Evolutionary conservation across 2,888 invertebrate species (phyloP), one percentile per base, ranked within the genome.

Genomic region (Rugalucina vietnamica): DNA sequence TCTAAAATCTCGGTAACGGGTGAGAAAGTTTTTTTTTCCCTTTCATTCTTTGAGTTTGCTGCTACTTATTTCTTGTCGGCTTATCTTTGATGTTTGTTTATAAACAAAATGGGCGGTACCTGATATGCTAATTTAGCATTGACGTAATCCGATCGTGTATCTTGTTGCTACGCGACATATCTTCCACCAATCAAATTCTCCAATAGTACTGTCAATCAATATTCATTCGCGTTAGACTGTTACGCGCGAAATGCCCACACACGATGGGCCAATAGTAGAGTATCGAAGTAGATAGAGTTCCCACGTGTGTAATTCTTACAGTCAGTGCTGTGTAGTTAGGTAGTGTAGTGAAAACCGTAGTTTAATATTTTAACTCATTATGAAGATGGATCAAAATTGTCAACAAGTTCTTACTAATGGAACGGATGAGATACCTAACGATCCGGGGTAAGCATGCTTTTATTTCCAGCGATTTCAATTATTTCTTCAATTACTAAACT

Each of bases 381-480:
- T 93, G 92, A 93, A 91, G 91, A 93, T 93, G 93, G 93, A 93
- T 81, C 89, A 91, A 76, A 90, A 90, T 83, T 90, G 86, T 69
- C 92, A 91, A 80, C 90, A 91, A 82, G 90, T 90, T 77, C 82
- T 91, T 81, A 83, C 91, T 71, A 90, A 91, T 86, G 90, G 91
- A 84, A 88, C 90, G 21, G 93, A 97, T 90, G 98, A 98, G 96
- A 97, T 97, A 96, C 97, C 98, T 96, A 98, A 98, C 96, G 98
- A 98, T 96, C 98, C 98, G 95, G 98, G 98, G 98, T 98, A 97
- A 95, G 96, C 93, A 65, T 65, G 21, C 70, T 80, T 76, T 77
- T n/a, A 76, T 78, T 78, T 78, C 76, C 34, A 73, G 57, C 80
- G 43, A 60, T 50, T 85, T 84, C 70, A 96, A 96, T 96, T 96